Conservation (phyloP, 2,888 invertebrate species). For the Maniola hyperantus region DNA sequence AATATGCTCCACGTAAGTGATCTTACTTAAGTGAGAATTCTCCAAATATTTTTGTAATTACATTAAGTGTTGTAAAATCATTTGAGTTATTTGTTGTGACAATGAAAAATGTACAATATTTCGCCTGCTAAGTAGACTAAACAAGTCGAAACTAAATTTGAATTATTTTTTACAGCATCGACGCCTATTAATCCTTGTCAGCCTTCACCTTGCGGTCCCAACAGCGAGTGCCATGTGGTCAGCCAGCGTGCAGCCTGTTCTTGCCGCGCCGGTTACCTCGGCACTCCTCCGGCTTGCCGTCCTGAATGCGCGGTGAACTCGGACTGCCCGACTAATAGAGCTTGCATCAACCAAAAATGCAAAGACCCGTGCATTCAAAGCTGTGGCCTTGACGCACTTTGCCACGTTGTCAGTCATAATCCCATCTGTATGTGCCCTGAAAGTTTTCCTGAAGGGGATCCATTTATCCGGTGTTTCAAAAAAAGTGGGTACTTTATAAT, state of each 20-base stretch:
- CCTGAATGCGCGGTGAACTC: conserved; percentile 90
- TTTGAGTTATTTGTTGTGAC: neutral
- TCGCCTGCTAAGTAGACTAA: no score
- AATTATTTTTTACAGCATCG: conserved; percentile 41
- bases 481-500: conserved; percentile 58
- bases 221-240: conserved; percentile 88
- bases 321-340: conserved; percentile 87
- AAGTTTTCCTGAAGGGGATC: conserved; percentile 87
- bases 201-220: conserved; percentile 90
- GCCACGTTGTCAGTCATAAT: conserved; percentile 90
- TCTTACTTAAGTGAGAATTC: neutral
- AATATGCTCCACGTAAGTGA: conserved; percentile 81
- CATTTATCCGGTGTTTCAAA: conserved; percentile 86
- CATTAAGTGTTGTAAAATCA: neutral
- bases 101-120: no score
- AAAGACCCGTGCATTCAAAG: conserved; percentile 89
- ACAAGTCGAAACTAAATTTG: neutral
- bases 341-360: conserved; percentile 90
- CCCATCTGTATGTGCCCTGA: conserved; percentile 89
- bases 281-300: conserved; percentile 88
- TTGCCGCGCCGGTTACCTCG: conserved; percentile 86
- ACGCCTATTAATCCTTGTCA: conserved; percentile 84
- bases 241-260: conserved; percentile 88
- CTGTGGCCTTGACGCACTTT: conserved; percentile 89
- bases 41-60: neutral